phyloP scores from a whole-genome alignment of 92 coral and sea anemone genomes.

The Porites lobata region DNA sequence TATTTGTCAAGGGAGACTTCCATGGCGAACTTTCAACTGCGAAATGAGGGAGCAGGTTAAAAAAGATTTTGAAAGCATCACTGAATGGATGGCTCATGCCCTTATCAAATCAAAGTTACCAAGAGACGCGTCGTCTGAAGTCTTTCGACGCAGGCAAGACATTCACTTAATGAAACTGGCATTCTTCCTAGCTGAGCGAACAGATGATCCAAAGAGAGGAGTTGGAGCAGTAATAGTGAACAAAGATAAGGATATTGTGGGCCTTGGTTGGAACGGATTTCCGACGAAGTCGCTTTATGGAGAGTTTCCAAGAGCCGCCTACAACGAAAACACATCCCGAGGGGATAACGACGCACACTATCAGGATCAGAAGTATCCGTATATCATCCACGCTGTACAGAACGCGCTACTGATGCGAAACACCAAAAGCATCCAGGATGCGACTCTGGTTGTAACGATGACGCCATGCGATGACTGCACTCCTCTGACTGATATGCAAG shows the following conservation, averaged over 20 bases:
- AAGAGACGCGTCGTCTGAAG: too few relatives aligned
- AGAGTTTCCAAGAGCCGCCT: slow-evolving; percentile 72
- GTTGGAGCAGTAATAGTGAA: slow-evolving; percentile 83
- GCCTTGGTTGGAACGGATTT: slow-evolving; percentile 89
- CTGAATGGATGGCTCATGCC: too few relatives aligned
- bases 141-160: too few relatives aligned
- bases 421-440: slow-evolving; percentile 55
- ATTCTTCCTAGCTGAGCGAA: slow-evolving; percentile 74
- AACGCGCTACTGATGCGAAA: slow-evolving; percentile 77
- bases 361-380: slow-evolving; percentile 88
- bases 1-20: too few relatives aligned
- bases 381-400: slow-evolving; percentile 85
- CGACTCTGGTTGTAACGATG: slow-evolving; percentile 81
- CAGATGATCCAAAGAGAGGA: slow-evolving; percentile 86
- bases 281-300: slow-evolving; percentile 88
- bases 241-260: slow-evolving; percentile 67
- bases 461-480: slow-evolving; percentile 92
- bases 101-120: too few relatives aligned
- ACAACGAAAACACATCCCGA: too few relatives aligned
- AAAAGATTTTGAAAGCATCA: too few relatives aligned
- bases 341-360: too few relatives aligned
- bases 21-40: too few relatives aligned
- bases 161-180: slow-evolving; percentile 79
- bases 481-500: slow-evolving; percentile 64
- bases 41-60: too few relatives aligned